A percentile compares a stretch with the other conserved stretches of the same genome.
phyloP scores from a whole-genome alignment of 2,797 vertebrate genomes.

The Hozukius guyotensis region DNA sequence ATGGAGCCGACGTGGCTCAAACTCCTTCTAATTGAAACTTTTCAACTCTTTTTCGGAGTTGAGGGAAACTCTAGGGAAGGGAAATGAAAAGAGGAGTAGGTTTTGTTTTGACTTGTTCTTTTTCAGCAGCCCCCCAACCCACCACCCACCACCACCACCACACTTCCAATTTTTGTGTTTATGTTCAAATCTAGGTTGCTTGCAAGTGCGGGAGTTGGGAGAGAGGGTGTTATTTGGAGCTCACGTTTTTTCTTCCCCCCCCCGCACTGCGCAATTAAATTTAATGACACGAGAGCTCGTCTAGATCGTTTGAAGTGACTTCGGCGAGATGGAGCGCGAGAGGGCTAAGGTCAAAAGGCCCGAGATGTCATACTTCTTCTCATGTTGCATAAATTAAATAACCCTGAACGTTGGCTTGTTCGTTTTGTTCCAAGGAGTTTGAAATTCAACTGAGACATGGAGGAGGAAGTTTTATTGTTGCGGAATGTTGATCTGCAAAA shows the following conservation, averaged over 20 bases:
- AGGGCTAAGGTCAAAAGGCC: conserved; percentile 64
- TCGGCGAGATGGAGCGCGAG: conserved; percentile 55
- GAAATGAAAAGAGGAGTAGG: conserved; percentile 41
- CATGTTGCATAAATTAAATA: conserved; percentile 63
- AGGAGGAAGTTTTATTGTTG: neutral
- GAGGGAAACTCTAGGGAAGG: conserved; percentile 30
- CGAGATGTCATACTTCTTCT: conserved; percentile 56
- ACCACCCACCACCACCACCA: neutral
- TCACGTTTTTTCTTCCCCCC: neutral
- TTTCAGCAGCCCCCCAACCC: neutral
- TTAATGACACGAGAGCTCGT: conserved; percentile 59
- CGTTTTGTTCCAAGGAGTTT: conserved; percentile 21
- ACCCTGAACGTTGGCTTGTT: conserved; percentile 3
- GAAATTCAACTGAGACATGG: conserved; percentile 10
- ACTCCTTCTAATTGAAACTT: conserved; percentile 71
- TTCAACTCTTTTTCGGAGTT: conserved; percentile 35
- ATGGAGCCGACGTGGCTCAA: neutral
- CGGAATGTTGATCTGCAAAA: neutral
- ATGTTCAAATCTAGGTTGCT: conserved; percentile 49
- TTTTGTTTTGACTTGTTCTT: conserved; percentile 39
- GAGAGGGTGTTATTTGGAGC: conserved; percentile 28
- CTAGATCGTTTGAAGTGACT: conserved; percentile 62
- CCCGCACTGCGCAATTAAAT: conserved; percentile 54
- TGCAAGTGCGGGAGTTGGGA: neutral
- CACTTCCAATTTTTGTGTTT: conserved; percentile 35